Conservation (phyloP, 2,113 vertebrate species). For the Ammodytes marinus region DNA sequence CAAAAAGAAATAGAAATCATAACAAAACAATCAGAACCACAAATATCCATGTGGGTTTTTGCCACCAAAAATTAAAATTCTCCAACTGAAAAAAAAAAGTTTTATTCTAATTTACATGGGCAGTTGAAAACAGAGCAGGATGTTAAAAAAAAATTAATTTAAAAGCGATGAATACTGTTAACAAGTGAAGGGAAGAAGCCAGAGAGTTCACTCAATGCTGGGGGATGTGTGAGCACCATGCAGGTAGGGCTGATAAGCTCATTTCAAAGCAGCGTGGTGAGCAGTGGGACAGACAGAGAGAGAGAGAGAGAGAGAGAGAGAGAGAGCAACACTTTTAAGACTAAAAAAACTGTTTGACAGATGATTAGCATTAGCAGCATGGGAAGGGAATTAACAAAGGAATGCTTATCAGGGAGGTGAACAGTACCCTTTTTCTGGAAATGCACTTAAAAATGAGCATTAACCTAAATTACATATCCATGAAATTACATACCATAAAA, state of each 20-base stretch:
- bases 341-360: slow-evolving; percentile 58
- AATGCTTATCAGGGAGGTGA: slow-evolving; percentile 71
- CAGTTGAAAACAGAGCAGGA: slow-evolving; percentile 56
- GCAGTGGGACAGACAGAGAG: slow-evolving; percentile 48
- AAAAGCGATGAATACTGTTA: slow-evolving; percentile 76
- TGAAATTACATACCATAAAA: slow-evolving; percentile 61
- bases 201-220: slow-evolving; percentile 51
- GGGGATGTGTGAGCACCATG: slow-evolving; percentile 75
- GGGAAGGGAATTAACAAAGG: slow-evolving; percentile 75
- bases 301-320: slow-evolving; percentile 12
- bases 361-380: slow-evolving; percentile 80
- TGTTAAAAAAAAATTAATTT: slow-evolving; percentile 40
- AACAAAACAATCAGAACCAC: slow-evolving; percentile 80
- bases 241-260: slow-evolving; percentile 67
- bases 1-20: slow-evolving; percentile 80
- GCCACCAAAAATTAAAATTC: slow-evolving; percentile 64
- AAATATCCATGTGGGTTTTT: slow-evolving; percentile 75
- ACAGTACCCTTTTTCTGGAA: slow-evolving; percentile 66
- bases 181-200: slow-evolving; percentile 55
- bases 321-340: slow-evolving; percentile 48
- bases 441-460: slow-evolving; percentile 67
- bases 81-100: slow-evolving; percentile 70
- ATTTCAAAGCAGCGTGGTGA: slow-evolving; percentile 73
- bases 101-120: slow-evolving; percentile 71
- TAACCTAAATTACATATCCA: slow-evolving; percentile 74